Base-by-base conservation (phyloP, 2,797 vertebrate species). In the Galaxias olidus region DNA sequence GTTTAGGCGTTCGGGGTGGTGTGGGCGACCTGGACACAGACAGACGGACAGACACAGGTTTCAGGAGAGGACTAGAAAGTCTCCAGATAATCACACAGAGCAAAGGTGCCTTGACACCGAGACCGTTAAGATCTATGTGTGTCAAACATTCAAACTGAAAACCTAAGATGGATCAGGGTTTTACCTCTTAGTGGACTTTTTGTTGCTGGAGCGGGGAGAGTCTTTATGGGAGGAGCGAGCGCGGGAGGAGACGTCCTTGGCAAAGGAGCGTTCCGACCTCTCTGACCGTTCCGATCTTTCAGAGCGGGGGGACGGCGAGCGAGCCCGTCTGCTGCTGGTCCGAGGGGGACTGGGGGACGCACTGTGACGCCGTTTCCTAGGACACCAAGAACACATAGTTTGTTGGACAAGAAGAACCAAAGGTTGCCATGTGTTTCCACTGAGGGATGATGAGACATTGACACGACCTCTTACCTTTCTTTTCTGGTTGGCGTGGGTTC, bases 1-100 rank as follows among this genome's bases (percentile, higher is more conserved):
- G 92, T 89, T 98, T 99, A 71, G 98, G 98, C 67, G 98, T 99
- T 85, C 93, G 95, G 81, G 96, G 96, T 74, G 93, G 93, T 74
- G 96, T 97, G 0, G 96, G 97, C 0, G 98, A 99, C 86, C 97
- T 99, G 61, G 10, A 48, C 4, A 52, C 50, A 4, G 19, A 5
- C 1, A n/a, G 30, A 20, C 17, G n/a, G n/a, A n/a, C n/a, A n/a
- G n/a, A n/a, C n/a, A n/a, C n/a, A 14, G 4, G 42, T 4, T 9
- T 56, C 40, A 56, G 30, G 17, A 8, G 7, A 50, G 46, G 51
- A 10, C 13, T 46, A 48, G 30, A 45, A 17, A 42, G 41, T 9
- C 5, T 14, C 2, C 30, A 30, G 6, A 30, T 30, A 30, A 30
- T 30, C 30, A 30, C 30, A 30, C 6, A 30, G 30, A 30, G 30